Percentiles rank a stretch among this genome's conserved stretches.
Conservation (phyloP, 2,888 invertebrate genomes). For the Plusia festucae region DNA sequence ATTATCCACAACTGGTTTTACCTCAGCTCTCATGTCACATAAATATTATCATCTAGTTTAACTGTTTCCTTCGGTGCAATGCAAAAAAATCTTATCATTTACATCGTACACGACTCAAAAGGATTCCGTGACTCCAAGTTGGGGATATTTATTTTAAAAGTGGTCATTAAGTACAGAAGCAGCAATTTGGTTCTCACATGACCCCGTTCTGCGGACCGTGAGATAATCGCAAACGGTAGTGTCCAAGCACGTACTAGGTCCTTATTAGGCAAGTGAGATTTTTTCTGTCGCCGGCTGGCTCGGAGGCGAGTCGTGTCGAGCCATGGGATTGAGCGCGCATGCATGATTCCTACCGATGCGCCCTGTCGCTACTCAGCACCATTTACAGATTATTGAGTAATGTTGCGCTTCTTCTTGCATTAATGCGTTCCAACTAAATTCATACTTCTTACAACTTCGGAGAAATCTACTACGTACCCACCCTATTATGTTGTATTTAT, state of each 20-base stretch:
- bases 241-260: conserved; percentile 83
- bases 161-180: conserved; percentile 75
- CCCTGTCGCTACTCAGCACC: conserved; percentile 61
- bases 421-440: conserved; percentile 23
- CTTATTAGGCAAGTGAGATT: conserved; percentile 82
- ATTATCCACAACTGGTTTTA: conserved; percentile 66
- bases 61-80: conserved; percentile 61
- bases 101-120: conserved; percentile 73
- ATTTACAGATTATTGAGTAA: conserved; percentile 64
- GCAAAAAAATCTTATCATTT: conserved; percentile 72
- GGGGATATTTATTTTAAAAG: conserved; percentile 73
- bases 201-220: conserved; percentile 83
- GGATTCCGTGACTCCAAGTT: conserved; percentile 75
- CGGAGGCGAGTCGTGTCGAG: conserved; percentile 59
- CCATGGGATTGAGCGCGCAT: conserved; percentile 75
- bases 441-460: conserved; percentile 17
- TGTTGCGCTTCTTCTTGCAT: conserved; percentile 54
- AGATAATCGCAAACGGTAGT: conserved; percentile 86
- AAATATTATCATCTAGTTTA: conserved; percentile 68
- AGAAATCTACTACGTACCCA: conserved; percentile 9
- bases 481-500: no score
- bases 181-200: conserved; percentile 82
- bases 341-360: conserved; percentile 68
- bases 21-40: conserved; percentile 62
- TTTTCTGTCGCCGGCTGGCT: conserved; percentile 73